Evolutionary conservation across 2,888 invertebrate genomes (phyloP).

Genomic region (Urechis unicinctus): DNA sequence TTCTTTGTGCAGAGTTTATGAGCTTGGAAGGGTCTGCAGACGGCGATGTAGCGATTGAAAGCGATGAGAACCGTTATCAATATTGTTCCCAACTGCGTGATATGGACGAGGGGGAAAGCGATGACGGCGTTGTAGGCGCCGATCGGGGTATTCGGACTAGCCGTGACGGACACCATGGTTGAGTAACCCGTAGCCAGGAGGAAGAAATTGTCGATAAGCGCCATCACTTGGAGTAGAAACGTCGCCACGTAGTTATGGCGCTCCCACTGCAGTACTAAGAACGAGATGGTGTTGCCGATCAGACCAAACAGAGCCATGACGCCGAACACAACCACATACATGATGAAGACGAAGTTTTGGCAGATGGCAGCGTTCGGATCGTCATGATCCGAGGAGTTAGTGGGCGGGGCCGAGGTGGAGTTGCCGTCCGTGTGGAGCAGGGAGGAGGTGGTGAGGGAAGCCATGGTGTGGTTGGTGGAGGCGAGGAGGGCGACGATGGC

Average conservation of each 20-base stretch:
- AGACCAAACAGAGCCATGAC: slow-evolving; percentile 14
- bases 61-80: slow-evolving; percentile 27
- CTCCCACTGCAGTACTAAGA: slow-evolving; percentile 22
- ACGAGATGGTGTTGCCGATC: slow-evolving; percentile 22
- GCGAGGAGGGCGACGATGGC: no score
- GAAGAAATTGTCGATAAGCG: slow-evolving; percentile 22
- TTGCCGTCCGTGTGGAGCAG: no score
- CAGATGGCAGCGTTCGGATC: slow-evolving; percentile 3
- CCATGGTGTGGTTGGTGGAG: no score
- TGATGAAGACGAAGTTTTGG: slow-evolving; percentile 11
- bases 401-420: no score
- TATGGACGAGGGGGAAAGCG: slow-evolving; percentile 23
- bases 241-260: slow-evolving; percentile 18
- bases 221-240: slow-evolving; percentile 20
- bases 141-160: slow-evolving; percentile 3
- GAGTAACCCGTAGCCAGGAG: slow-evolving; percentile 17
- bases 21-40: slow-evolving; percentile 24
- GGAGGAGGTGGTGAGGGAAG: no score
- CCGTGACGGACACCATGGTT: slow-evolving; percentile 15
- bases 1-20: slow-evolving; percentile 16
- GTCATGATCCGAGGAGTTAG: background rate
- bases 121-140: slow-evolving; percentile 13
- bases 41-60: slow-evolving; percentile 25
- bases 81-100: slow-evolving; percentile 22
- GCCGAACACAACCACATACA: slow-evolving; percentile 16